Conservation (phyloP, 2,888 invertebrate genomes). For the Ochropleura leucogaster region DNA sequence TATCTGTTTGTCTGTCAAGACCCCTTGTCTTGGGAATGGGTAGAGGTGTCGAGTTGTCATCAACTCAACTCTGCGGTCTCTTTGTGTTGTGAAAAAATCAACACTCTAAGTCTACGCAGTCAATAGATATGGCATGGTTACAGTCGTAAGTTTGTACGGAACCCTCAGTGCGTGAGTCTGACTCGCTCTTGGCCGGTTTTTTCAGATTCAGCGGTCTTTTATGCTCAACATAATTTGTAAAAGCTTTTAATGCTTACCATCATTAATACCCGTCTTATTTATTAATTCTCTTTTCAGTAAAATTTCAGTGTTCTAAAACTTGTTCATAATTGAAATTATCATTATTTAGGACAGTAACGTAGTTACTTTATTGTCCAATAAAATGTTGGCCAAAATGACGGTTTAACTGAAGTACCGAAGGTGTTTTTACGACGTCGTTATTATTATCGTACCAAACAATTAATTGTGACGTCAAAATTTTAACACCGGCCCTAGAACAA, state of each 20-base stretch:
- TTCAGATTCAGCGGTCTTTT: slow-evolving; percentile 1
- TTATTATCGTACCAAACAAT: slow-evolving; percentile 49
- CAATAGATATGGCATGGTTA: too few relatives aligned
- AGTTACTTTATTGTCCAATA: slow-evolving; percentile 46
- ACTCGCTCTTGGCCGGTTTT: background rate
- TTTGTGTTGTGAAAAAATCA: too few relatives aligned
- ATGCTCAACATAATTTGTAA: slow-evolving; percentile 17
- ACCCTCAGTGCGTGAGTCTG: too few relatives aligned
- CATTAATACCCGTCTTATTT: slow-evolving; percentile 30
- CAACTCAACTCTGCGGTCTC: too few relatives aligned
- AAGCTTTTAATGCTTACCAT: slow-evolving; percentile 11
- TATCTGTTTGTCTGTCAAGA: too few relatives aligned
- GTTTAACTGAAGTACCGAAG: slow-evolving; percentile 38
- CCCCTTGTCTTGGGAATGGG: too few relatives aligned
- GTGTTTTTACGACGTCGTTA: slow-evolving; percentile 44
- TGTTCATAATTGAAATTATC: slow-evolving; percentile 52
- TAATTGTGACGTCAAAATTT: slow-evolving; percentile 47
- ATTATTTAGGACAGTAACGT: slow-evolving; percentile 36
- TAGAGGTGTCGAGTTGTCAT: too few relatives aligned
- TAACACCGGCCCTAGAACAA: slow-evolving; percentile 33
- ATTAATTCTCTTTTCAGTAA: slow-evolving; percentile 11
- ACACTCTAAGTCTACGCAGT: too few relatives aligned
- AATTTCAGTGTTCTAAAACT: slow-evolving; percentile 16
- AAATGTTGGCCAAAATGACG: slow-evolving; percentile 38
- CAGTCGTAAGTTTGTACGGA: too few relatives aligned